Evolutionary conservation across 1,140 invertebrate species (phyloP).

Genomic region (Homalodisca vitripennis): DNA sequence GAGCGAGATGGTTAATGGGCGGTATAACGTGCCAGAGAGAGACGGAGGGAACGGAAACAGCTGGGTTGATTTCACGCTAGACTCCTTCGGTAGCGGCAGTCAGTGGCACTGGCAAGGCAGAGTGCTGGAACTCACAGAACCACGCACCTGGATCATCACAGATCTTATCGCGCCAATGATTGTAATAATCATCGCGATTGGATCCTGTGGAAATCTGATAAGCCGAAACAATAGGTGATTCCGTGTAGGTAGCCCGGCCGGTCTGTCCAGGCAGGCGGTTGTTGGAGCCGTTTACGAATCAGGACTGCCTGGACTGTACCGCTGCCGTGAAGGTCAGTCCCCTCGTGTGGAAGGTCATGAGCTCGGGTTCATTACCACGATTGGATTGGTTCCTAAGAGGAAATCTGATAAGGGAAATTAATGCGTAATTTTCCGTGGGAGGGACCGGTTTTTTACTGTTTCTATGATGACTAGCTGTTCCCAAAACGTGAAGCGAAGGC

Average conservation of each 20-base stretch:
- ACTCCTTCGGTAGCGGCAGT: neutral
- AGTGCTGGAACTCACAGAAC: too few species aligned
- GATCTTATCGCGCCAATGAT: conserved; percentile 2
- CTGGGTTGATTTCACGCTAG: conserved; percentile 5
- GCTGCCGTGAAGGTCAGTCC: neutral
- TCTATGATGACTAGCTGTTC: too few species aligned
- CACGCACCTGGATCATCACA: neutral
- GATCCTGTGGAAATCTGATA: conserved; percentile 15
- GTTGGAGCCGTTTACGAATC: neutral
- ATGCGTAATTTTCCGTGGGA: too few species aligned
- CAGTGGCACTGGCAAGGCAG: too few species aligned
- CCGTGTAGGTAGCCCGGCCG: too few species aligned
- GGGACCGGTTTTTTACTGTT: too few species aligned
- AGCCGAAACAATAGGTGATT: neutral
- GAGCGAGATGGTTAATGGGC: neutral
- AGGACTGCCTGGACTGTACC: neutral
- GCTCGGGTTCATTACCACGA: neutral
- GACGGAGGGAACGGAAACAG: neutral
- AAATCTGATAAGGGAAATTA: too few species aligned
- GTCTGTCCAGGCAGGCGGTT: neutral
- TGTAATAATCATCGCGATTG: conserved; percentile 13
- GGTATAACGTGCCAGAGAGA: neutral
- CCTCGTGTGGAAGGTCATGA: neutral
- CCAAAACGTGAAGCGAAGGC: too few species aligned
- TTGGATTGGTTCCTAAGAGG: too few species aligned